Base-by-base conservation (phyloP, 2,888 invertebrate genomes). In the Strigamia maritima region DNA sequence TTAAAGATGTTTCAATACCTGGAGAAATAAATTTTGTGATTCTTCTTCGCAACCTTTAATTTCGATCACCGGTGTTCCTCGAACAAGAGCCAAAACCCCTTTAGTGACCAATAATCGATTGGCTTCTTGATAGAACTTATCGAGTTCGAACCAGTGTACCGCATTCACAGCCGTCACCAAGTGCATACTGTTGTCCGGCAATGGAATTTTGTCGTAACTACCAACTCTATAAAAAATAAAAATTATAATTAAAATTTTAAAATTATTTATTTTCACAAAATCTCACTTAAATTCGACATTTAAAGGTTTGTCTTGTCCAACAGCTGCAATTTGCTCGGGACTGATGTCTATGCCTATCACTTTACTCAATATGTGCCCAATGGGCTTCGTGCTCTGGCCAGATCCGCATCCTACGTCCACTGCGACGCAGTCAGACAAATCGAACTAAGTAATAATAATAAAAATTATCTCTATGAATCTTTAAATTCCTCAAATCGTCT, bases 381-480 rank as follows among this genome's bases (percentile, higher is more conserved):
- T 82, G 7, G 85, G 84, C n/a, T 82, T 80, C 0, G 88, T 87
- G 80, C 86, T 87, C 82, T 88, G 88, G n/a, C 89, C 89, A 19
- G 85, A 84, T 4, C 89, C 89, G 83, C 88, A 88, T 0, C 88
- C 89, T 16, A 88, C 85, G 83, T 89, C 89, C 2, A 87, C 83
- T 10, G 87, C 88, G n/a, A 35, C 31, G 38, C 28, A 76, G 8
- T 76, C 31, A 28, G 2, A 0, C 16, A 35, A 6, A 6, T 35
- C 35, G 35, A 35, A 35, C 35, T 35, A 35, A 35, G 10, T 3
- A 35, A 35, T 35, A n/a, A 35, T 6, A 3, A 8, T 35, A 35
- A 35, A 35, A 35, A 8, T 35, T 8, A 35, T 8, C 6, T 35
- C 7, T 4, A 31, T 4, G 31, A 35, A 35, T 31, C 6, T 35